Base-by-base conservation (phyloP, 64 coral and sea anemone species). In the Pocillopora damicornis region DNA sequence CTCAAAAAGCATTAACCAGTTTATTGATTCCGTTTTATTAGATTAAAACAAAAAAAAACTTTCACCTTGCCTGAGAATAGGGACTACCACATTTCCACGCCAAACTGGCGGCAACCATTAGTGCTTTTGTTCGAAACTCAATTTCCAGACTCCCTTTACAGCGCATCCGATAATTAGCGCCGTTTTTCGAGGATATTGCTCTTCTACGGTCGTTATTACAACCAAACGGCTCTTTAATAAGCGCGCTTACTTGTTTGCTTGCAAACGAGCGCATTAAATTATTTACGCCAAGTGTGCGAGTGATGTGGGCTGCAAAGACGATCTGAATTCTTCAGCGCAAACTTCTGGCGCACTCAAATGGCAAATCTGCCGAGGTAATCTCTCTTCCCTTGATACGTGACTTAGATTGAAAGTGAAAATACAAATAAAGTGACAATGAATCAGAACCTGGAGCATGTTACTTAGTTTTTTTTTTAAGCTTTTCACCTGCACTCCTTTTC, bases 221-320 rank as follows among this genome's bases (percentile, higher is more conserved):
- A 73, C 81, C 16, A 57, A 85, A 72, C 69, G 25, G 36, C 7
- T 37, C 20, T 85, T 85, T 85, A 72, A 42, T 72, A 72, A 68
- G 65, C 64, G n/a, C 10, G 35, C 63, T 11, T 58, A 85, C 26
- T 85, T 72, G 81, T 73, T 72, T 73, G 64, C 65, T 16, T 51
- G 81, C 38, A 85, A 83, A 85, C 65, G 64, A 85, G 18, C 65
- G 58, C 69, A 73, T 83, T 85, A 85, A 58, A 72, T 85, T 71
- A 85, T 72, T 23, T 85, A 10, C 10, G n/a, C 10, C n/a, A 71
- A 71, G 67, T 71, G 67, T 30, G 64, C 1, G 12, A 25, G 22
- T 26, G 71, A 85, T 72, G 65, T 37, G 15, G 18, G 13, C 1
- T 26, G 56, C 45, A 85, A 58, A 85, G 72, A 79, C 15, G 9